Percentiles rank a stretch among this genome's conserved stretches.
phyloP scores from a whole-genome alignment of 2,797 vertebrate species.

The Falco naumanni region DNA sequence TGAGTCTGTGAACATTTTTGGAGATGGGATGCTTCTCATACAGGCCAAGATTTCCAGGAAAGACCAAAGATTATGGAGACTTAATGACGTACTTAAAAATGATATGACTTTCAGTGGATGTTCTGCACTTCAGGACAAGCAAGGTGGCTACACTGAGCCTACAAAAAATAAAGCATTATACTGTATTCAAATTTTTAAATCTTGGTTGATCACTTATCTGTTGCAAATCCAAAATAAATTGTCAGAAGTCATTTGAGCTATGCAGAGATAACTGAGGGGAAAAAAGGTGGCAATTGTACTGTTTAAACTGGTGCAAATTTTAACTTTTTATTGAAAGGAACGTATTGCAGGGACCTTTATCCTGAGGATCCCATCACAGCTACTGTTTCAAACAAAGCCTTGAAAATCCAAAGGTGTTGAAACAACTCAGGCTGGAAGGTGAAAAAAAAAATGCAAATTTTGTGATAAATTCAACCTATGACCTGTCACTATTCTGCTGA shows the following conservation, averaged over 20 bases:
- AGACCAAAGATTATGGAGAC: neutral
- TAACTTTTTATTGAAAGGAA: neutral
- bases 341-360: neutral
- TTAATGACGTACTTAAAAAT: neutral
- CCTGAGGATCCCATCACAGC: neutral
- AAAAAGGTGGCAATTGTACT: neutral
- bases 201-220: neutral
- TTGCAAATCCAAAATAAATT: neutral
- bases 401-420: neutral
- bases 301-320: neutral
- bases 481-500: neutral
- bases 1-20: neutral
- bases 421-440: neutral
- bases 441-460: neutral
- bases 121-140: neutral
- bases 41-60: neutral
- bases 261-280: neutral
- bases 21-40: neutral
- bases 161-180: neutral
- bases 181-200: neutral
- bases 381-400: neutral
- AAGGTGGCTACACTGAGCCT: neutral
- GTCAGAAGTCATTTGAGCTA: neutral
- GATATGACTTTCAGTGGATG: neutral
- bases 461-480: neutral